These are phyloP conservation scores for Brachyrhaphis roseni DNA, from an alignment of 2,797 vertebrate genomes.

Conservation along the genomic window DNA sequence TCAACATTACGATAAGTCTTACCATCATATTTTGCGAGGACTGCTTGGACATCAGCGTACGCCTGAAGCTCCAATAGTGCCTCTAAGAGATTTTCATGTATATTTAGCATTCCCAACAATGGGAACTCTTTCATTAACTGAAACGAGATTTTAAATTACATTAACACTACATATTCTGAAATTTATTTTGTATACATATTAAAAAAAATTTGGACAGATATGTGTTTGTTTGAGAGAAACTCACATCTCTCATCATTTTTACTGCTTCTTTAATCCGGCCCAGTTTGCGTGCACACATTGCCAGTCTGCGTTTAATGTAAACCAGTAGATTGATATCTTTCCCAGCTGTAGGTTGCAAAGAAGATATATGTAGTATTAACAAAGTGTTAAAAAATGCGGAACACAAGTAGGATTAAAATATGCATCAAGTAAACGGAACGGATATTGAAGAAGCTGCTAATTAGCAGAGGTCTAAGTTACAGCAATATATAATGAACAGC, in stretches of 20 bases:
- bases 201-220: not conserved
- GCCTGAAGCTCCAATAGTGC: conserved; percentile 97
- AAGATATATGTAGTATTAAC: conserved; percentile 6
- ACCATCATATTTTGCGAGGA: conserved; percentile 99
- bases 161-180: not conserved
- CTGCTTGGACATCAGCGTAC: conserved; percentile 98
- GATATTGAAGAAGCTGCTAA: not conserved
- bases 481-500: not conserved
- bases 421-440: not conserved
- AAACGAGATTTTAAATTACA: conserved; percentile 22
- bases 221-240: conserved; percentile 57
- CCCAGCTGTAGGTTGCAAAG: conserved; percentile 81
- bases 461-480: not conserved
- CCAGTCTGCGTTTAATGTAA: conserved; percentile 95
- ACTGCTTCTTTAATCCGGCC: conserved; percentile 96
- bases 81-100: conserved; percentile 98
- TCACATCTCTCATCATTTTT: conserved; percentile 99
- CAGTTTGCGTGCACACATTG: conserved; percentile 98
- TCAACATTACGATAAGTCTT: conserved; percentile 45
- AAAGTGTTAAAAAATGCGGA: not conserved
- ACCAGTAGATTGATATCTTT: conserved; percentile 98
- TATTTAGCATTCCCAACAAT: conserved; percentile 97
- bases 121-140: conserved; percentile 99
- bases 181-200: not conserved
- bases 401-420: not conserved